Percentiles rank a stretch among this genome's conserved stretches.
Evolutionary conservation across 2,888 invertebrate species (phyloP).

Genomic region (Sphinx pinastri): DNA sequence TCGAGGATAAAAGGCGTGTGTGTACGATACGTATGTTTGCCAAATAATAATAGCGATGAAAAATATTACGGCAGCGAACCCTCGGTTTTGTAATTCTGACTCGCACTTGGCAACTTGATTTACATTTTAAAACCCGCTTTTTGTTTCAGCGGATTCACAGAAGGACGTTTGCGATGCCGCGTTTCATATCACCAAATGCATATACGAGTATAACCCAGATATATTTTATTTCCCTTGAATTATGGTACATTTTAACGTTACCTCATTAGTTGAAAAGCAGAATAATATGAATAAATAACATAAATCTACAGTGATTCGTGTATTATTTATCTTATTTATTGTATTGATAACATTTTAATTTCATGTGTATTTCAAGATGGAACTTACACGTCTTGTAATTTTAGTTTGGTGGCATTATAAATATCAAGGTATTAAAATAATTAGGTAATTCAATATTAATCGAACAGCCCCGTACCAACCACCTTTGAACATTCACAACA

Average conservation of each 20-base stretch:
- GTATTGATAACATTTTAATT: not conserved
- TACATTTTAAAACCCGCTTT: no score
- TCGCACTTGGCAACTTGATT: no score
- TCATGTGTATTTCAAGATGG: not conserved
- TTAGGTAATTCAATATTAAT: no score
- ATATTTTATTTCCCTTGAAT: slow-evolving; percentile 73
- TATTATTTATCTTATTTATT: not conserved
- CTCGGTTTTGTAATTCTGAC: no score
- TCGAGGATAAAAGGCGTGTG: no score
- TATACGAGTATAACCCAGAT: slow-evolving; percentile 76
- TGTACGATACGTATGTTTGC: no score
- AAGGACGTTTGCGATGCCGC: slow-evolving; percentile 81
- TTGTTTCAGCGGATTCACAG: slow-evolving; percentile 71
- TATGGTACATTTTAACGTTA: not conserved
- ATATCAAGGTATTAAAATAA: no score
- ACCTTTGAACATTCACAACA: no score
- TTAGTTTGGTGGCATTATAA: no score
- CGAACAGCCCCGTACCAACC: no score
- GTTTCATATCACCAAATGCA: slow-evolving; percentile 78
- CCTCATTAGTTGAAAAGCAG: not conserved
- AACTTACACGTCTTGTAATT: not conserved
- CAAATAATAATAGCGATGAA: not conserved
- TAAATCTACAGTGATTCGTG: not conserved
- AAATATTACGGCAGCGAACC: no score
- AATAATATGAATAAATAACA: not conserved